Evolutionary conservation across 2,888 invertebrate genomes (phyloP).

Genomic region (Trypoxylon attenuatum): DNA sequence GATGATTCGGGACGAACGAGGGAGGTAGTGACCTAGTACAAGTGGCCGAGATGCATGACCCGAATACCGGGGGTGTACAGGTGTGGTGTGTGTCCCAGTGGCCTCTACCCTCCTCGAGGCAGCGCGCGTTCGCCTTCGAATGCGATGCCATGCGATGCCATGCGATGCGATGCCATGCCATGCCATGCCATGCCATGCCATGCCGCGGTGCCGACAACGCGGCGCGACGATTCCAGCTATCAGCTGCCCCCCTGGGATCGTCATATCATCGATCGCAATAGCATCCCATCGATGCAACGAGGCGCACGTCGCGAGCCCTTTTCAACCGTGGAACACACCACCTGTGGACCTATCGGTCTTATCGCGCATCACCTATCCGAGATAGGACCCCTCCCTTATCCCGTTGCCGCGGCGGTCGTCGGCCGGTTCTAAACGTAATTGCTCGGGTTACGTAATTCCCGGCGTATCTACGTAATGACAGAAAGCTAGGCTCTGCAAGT

Average conservation of each 20-base stretch:
- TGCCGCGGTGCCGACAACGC: no score
- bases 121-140: constrained; percentile 31
- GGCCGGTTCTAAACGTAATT: constrained; percentile 32
- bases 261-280: no score
- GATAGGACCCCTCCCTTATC: neutral
- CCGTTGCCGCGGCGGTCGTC: constrained; percentile 19
- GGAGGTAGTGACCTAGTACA: constrained; percentile 71
- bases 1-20: constrained; percentile 44
- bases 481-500: constrained; percentile 20
- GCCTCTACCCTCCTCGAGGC: constrained; percentile 62
- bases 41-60: constrained; percentile 73
- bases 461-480: constrained; percentile 14
- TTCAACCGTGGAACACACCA: no score
- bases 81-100: constrained; percentile 68
- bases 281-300: no score
- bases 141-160: no score
- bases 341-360: no score
- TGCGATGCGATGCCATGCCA: no score
- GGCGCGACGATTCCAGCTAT: no score
- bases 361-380: no score
- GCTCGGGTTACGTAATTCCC: constrained; percentile 24
- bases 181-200: no score
- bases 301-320: no score
- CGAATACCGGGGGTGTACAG: constrained; percentile 70
- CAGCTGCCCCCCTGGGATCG: no score